Evolutionary conservation across 2,888 invertebrate species (phyloP).

Genomic region (Pollenia labialis): DNA sequence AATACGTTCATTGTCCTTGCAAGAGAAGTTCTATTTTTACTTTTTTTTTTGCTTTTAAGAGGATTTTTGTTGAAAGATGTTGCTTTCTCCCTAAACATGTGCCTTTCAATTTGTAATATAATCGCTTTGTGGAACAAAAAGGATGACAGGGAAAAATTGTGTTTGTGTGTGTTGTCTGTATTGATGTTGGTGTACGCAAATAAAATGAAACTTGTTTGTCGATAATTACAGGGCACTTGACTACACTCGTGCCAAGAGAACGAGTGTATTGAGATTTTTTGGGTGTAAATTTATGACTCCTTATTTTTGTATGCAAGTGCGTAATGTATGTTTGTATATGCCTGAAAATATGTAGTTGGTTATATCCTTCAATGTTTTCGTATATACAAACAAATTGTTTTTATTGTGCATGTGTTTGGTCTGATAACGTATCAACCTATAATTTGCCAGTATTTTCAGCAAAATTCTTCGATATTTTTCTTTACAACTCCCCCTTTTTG

Average conservation of each 20-base stretch:
- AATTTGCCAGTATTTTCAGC: slow-evolving; percentile 60
- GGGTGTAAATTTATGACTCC: slow-evolving; percentile 7
- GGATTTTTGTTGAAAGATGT: slow-evolving; percentile 46
- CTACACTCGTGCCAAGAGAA: slow-evolving; percentile 16
- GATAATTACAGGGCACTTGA: slow-evolving; percentile 75
- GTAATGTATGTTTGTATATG: slow-evolving; percentile 7
- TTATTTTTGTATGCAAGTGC: neutral
- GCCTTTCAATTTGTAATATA: slow-evolving; percentile 75
- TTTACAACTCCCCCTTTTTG: neutral
- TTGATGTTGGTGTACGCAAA: slow-evolving; percentile 32
- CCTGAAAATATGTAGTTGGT: slow-evolving; percentile 4
- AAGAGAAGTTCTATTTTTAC: slow-evolving; percentile 6
- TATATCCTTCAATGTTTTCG: slow-evolving; percentile 30
- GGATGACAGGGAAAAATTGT: slow-evolving; percentile 55
- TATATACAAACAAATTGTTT: slow-evolving; percentile 51
- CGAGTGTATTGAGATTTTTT: slow-evolving; percentile 27
- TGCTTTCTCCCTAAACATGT: slow-evolving; percentile 53
- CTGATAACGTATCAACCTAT: slow-evolving; percentile 70
- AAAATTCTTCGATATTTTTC: slow-evolving; percentile 57
- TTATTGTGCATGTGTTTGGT: slow-evolving; percentile 63
- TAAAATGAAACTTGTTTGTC: slow-evolving; percentile 74
- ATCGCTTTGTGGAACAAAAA: slow-evolving; percentile 69
- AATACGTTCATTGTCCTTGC: slow-evolving; percentile 26
- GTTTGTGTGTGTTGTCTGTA: neutral
- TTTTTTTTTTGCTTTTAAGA: slow-evolving; percentile 36